These are phyloP conservation scores for human (Homo sapiens) DNA, from an alignment of 2,113 vertebrate species.

Conservation along the genomic window GRCh38 chr7:26840001-26840500, in stretches of 20 bases:
- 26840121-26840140: background rate
- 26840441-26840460: constrained; percentile 58
- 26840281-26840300: constrained; percentile 68
- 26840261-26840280: constrained; percentile 73
- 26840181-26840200: constrained; percentile 58
- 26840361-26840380: constrained; percentile 61
- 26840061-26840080: background rate
- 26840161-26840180: background rate
- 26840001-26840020: background rate
- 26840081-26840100: constrained; percentile 1
- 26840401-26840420: constrained; percentile 60
- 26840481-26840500: background rate
- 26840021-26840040: background rate
- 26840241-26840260: constrained; percentile 66
- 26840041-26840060: background rate
- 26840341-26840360: constrained; percentile 55
- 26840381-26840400: background rate
- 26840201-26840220: constrained; percentile 54
- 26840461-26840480: constrained; percentile 43
- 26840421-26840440: constrained; percentile 60
- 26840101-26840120: background rate
- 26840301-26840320: constrained; percentile 72
- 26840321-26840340: constrained; percentile 20
- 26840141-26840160: constrained; percentile 51
- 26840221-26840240: constrained; percentile 71